Percentiles rank a stretch among this genome's conserved stretches.
Evolutionary conservation across 2,113 vertebrate genomes (phyloP).

Genomic region (Nothocercus julius): DNA sequence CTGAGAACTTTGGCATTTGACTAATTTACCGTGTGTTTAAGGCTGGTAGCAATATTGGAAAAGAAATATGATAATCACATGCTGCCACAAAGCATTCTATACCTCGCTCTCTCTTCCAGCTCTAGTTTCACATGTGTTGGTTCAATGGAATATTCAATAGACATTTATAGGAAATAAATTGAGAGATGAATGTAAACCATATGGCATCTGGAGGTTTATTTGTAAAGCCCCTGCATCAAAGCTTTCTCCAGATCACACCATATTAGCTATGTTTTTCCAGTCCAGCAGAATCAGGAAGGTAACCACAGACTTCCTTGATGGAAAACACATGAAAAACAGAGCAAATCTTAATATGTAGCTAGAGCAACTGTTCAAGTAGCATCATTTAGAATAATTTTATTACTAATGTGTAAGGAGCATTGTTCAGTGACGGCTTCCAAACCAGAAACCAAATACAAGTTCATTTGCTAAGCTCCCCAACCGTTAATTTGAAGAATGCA

Average conservation of each 20-base stretch:
- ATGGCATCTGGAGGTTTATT: conserved; percentile 98
- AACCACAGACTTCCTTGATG: conserved; percentile 99
- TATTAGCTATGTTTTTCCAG: conserved; percentile 99
- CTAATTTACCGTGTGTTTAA: conserved; percentile 80
- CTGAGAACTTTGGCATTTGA: conserved; percentile 78
- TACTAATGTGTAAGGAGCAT: conserved; percentile 74
- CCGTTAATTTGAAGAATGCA: conserved; percentile 18
- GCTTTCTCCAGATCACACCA: conserved; percentile 96
- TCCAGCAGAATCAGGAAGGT: conserved; percentile 97
- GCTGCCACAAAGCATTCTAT: conserved; percentile 89
- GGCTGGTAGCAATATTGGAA: conserved; percentile 83
- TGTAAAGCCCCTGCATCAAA: conserved; percentile 99
- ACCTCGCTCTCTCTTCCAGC: conserved; percentile 88
- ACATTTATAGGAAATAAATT: conserved; percentile 99
- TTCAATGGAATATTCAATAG: conserved; percentile 92
- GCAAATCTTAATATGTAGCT: conserved; percentile 82
- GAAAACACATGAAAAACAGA: conserved; percentile 96
- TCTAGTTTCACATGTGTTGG: conserved; percentile 92
- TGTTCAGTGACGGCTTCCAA: conserved; percentile 75
- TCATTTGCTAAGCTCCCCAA: conserved; percentile 34
- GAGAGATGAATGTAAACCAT: conserved; percentile 99
- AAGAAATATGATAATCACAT: conserved; percentile 91
- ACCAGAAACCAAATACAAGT: conserved; percentile 63
- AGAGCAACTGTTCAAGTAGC: conserved; percentile 81
- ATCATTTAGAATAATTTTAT: conserved; percentile 88